Evolutionary conservation across 2,113 vertebrate species (phyloP), one percentile per base, ranked within the genome.

Genomic region (Boulengeromyrus knoepffleri): DNA sequence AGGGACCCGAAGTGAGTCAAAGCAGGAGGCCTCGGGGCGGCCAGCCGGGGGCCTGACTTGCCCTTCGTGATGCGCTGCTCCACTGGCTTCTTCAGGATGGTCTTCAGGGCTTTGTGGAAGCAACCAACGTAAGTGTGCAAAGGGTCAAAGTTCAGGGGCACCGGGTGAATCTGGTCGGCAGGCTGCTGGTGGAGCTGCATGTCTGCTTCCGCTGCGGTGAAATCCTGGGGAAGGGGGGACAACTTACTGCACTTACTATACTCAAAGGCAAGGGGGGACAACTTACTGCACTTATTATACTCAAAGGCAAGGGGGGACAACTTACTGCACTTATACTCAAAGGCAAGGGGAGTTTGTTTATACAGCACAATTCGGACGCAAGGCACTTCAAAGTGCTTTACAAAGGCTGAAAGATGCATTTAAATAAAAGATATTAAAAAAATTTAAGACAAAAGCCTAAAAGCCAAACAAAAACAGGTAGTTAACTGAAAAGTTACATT

Each of bases 101-200:
- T 92, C 91, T 92, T 93, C 90, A 96, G 15, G 87, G 88, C 85
- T 89, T 88, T 90, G 74, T 85, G 0, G 0, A 97, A 91, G 52
- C 58, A 52, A 62, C 89, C 92, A 17, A 94, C 95, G 90, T 95
- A 92, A 87, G 93, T 94, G 87, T 94, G 92, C 88, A 95, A 0
- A 0, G 94, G 95, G 31, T 96, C 95, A 52, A 96, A 96, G 0
- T 90, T 95, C 19, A 95, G n/a, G 3, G 94, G 94, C 21, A 93
- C 0, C 0, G 94, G 95, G 87, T 96, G 93, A 90, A 93, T 93
- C 49, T 94, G 90, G 80, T 97, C 94, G 9, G 90, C 83, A 0
- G 90, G 56, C 8, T 0, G 85, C 58, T 87, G 88, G 19, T 93
- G 92, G 70, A 45, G 85, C 91, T 92, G 85, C 8, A 96, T 90